These are phyloP conservation scores for Agelas oroides DNA, from an alignment of 37 sponge, comb jelly and placozoan species.

Conservation along the genomic window DNA sequence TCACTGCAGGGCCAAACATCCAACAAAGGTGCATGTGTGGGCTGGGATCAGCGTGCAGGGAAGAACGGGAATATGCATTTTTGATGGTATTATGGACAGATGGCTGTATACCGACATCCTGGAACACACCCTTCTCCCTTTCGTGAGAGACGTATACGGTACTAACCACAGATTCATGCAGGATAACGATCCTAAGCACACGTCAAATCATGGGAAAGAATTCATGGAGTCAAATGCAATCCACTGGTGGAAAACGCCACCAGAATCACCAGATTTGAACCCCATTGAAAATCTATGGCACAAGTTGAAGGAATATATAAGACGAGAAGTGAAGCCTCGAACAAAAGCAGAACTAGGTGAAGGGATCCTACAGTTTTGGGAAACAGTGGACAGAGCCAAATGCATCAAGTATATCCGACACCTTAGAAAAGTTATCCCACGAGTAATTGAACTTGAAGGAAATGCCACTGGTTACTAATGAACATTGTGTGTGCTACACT, in stretches of 20 bases:
- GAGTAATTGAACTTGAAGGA: slow-evolving; percentile 27
- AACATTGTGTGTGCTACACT: neutral
- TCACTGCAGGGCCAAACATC: slow-evolving; percentile 28
- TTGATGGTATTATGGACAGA: slow-evolving; percentile 41
- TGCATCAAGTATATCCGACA: slow-evolving; percentile 33
- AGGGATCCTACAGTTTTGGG: slow-evolving; percentile 29
- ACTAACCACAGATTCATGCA: slow-evolving; percentile 10
- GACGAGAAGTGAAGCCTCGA: slow-evolving; percentile 45
- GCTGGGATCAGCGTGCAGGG: slow-evolving; percentile 28
- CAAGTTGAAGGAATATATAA: slow-evolving; percentile 23
- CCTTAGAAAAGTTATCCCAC: slow-evolving; percentile 23
- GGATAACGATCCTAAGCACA: slow-evolving; percentile 37
- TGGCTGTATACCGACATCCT: neutral
- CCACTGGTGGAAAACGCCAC: slow-evolving; percentile 50
- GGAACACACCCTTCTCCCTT: slow-evolving; percentile 3
- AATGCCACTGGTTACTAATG: slow-evolving; percentile 41
- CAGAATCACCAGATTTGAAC: slow-evolving; percentile 44
- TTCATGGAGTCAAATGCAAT: slow-evolving; percentile 2
- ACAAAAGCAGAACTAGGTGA: slow-evolving; percentile 25
- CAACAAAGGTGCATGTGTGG: slow-evolving; percentile 46
- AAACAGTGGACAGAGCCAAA: slow-evolving; percentile 15
- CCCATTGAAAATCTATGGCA: slow-evolving; percentile 54
- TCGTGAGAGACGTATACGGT: slow-evolving; percentile 2
- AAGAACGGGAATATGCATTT: slow-evolving; percentile 33
- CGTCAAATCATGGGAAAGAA: slow-evolving; percentile 4